Conservation (phyloP, 2,888 invertebrate species). For the Mythimna impura region DNA sequence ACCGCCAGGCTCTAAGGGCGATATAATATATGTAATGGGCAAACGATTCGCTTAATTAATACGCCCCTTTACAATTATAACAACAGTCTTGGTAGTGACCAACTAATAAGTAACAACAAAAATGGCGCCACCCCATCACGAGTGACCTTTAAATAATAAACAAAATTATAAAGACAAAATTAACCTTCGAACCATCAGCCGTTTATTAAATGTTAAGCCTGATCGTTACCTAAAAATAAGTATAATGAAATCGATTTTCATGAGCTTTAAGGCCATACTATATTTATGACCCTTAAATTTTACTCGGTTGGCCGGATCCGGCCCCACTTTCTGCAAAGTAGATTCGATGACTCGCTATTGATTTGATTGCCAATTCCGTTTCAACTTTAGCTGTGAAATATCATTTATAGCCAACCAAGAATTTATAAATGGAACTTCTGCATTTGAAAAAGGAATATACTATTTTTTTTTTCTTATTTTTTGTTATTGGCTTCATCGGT, state of each 20-base stretch:
- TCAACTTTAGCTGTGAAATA: slow-evolving; percentile 65
- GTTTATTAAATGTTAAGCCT: slow-evolving; percentile 32
- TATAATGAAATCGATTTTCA: slow-evolving; percentile 38
- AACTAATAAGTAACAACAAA: neutral
- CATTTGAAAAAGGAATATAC: slow-evolving; percentile 33
- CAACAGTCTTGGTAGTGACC: neutral
- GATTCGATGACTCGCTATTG: slow-evolving; percentile 70
- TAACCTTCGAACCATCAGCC: neutral
- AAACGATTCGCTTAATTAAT: slow-evolving; percentile 7
- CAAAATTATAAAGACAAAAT: slow-evolving; percentile 12
- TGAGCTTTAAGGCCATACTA: slow-evolving; percentile 41
- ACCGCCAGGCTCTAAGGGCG: too few species aligned
- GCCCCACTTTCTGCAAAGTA: slow-evolving; percentile 66
- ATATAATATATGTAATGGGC: neutral
- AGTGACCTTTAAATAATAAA: neutral
- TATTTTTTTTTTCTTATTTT: slow-evolving; percentile 4
- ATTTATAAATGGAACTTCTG: slow-evolving; percentile 31
- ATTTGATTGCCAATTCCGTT: slow-evolving; percentile 73
- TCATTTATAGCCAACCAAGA: slow-evolving; percentile 54
- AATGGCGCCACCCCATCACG: neutral
- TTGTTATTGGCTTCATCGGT: slow-evolving; percentile 37
- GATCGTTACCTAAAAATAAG: slow-evolving; percentile 48
- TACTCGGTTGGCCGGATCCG: slow-evolving; percentile 56
- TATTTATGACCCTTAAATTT: slow-evolving; percentile 71
- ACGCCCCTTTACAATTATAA: neutral